These are phyloP conservation scores for Zaprionus africanus DNA, from an alignment of 1,140 invertebrate genomes.

Conservation along the genomic window DNA sequence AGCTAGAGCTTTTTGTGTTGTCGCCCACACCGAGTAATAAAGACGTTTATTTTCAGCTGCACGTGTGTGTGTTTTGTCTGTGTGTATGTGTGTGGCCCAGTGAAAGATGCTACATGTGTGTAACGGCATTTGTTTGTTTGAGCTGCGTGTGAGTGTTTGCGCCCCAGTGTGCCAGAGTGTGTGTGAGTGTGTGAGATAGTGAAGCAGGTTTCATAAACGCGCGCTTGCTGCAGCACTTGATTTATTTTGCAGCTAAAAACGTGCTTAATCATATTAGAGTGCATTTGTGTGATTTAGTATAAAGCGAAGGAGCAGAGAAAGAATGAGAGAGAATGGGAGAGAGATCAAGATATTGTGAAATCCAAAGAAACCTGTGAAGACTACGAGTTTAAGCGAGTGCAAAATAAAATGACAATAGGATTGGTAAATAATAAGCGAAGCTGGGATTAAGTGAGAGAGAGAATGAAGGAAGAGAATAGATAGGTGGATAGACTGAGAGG, in stretches of 20 bases:
- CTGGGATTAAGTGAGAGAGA: background rate
- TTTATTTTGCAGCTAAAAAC: conserved; percentile 80
- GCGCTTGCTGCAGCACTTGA: conserved; percentile 64
- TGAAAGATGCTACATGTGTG: conserved; percentile 32
- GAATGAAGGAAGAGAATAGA: background rate
- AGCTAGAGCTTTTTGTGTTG: conserved; percentile 54
- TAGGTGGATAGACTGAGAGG: too few species aligned
- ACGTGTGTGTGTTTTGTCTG: conserved; percentile 18
- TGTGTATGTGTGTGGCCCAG: conserved; percentile 8
- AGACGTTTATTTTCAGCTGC: conserved; percentile 51
- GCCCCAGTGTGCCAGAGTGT: background rate
- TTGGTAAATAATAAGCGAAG: conserved; percentile 17
- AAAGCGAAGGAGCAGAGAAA: conserved; percentile 36
- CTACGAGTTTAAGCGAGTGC: conserved; percentile 23
- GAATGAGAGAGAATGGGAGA: background rate
- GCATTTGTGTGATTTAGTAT: conserved; percentile 79
- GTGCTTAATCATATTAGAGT: conserved; percentile 82
- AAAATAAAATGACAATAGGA: conserved; percentile 36
- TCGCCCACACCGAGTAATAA: conserved; percentile 50
- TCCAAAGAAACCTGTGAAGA: background rate
- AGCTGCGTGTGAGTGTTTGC: background rate
- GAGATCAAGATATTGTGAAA: background rate
- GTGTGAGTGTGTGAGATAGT: conserved; percentile 30
- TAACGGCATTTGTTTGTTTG: conserved; percentile 39
- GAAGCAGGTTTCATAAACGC: conserved; percentile 58